A percentile compares a stretch with the other conserved stretches of the same genome.
phyloP scores from a whole-genome alignment of 2,113 vertebrate genomes.

The Psilopsiagon aurifrons region DNA sequence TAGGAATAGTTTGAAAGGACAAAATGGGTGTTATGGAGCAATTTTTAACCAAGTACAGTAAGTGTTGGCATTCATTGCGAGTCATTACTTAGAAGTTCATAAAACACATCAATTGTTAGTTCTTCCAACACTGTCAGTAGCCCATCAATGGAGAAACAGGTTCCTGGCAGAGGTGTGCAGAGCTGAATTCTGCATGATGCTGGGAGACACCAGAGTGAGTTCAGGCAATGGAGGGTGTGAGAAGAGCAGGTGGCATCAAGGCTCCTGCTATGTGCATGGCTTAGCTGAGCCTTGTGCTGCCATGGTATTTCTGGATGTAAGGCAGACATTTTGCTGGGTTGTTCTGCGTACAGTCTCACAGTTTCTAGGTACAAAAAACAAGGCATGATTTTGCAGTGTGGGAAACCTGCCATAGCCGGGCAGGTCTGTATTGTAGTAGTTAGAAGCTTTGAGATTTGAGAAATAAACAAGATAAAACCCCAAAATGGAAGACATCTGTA shows the following conservation, averaged over 20 bases:
- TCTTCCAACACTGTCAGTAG: not conserved
- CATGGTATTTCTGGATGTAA: fast-evolving
- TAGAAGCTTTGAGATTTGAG: not conserved
- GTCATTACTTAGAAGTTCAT: not conserved
- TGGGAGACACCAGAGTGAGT: not conserved
- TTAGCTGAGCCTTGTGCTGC: not conserved
- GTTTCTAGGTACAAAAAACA: not conserved
- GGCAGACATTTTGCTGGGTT: not conserved
- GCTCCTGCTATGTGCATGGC: not conserved
- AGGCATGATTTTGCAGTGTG: not conserved
- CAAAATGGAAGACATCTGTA: not conserved
- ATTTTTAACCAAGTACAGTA: not conserved
- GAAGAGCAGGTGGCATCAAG: not conserved
- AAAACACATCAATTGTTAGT: not conserved
- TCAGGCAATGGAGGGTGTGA: fast-evolving
- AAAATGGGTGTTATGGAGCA: not conserved
- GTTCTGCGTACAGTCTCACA: fast-evolving
- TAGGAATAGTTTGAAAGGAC: not conserved
- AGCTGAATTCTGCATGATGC: fast-evolving
- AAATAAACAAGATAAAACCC: not conserved
- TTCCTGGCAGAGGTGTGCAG: fast-evolving
- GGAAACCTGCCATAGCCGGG: not conserved
- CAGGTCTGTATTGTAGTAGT: not conserved
- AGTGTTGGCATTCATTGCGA: not conserved
- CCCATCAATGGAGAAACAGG: not conserved